Evolutionary conservation across 2,113 vertebrate genomes (phyloP), one percentile per base, ranked within the genome.

Genomic region (Microtus richardsoni): DNA sequence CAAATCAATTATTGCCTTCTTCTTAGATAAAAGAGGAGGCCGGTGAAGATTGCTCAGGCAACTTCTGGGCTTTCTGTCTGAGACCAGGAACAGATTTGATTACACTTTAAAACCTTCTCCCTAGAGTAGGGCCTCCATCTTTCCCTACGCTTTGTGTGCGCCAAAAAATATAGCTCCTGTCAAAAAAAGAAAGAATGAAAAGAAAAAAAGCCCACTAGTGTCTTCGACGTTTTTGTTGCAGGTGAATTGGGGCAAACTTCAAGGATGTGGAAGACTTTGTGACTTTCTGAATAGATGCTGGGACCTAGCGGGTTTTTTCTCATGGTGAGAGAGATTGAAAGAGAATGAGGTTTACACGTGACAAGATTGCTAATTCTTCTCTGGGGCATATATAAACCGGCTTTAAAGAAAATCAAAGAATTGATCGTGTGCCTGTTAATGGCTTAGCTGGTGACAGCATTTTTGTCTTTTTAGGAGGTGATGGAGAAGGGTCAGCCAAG

Each of bases 391-490:
- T 33, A 89, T 62, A 96, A 96, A 78, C 41, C 54, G 96, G 80
- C 87, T 95, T 47, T 68, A 92, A 88, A 96, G 89, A 95, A 96
- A 96, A 92, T 91, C 86, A 92, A 92, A 92, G 73, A 91, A 95
- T 93, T 87, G 91, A 96, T 93, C 5, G 5, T 75, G 44, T 87
- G 83, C 82, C 70, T 88, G 86, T 64, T 97, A 95, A 92, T 88
- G 44, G 93, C 91, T 94, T 88, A 92, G 74, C 73, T 84, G 41
- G 88, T 95, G 86, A 95, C 89, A 94, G 71, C 2, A 3, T 78
- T 95, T 96, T 96, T 95, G 88, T 97, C 93, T 96, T 96, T 94
- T 96, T 82, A 96, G 91, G 79, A 89, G 70, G 94, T 95, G 92
- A 95, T 64, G 60, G 91, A 93, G 84, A 97, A 95, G 93, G 97